These are phyloP conservation scores for Trinectes maculatus DNA, from an alignment of 2,113 vertebrate genomes.

Conservation along the genomic window DNA sequence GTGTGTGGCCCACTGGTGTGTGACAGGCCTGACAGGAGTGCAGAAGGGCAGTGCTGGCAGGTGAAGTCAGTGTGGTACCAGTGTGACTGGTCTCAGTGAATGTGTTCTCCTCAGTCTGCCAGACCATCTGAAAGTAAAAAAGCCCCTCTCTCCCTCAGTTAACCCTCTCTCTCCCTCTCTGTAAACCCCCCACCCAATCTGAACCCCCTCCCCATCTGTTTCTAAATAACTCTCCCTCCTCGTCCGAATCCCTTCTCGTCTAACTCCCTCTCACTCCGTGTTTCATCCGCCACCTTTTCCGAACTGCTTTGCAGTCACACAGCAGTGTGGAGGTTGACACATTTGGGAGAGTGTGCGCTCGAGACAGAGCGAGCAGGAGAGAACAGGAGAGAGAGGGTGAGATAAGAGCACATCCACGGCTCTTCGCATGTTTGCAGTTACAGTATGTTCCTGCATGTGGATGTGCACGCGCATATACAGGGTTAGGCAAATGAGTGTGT, in stretches of 20 bases:
- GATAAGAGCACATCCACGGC: neutral
- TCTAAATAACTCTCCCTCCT: neutral
- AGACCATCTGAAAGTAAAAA: constrained; percentile 53
- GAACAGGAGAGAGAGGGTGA: neutral
- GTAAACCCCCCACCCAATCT: neutral
- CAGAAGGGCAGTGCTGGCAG: constrained; percentile 65
- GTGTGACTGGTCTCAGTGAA: constrained; percentile 62
- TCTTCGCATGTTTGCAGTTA: neutral
- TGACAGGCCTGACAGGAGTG: constrained; percentile 65
- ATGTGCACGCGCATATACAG: neutral
- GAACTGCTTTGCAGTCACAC: constrained; percentile 3
- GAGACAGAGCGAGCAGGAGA: neutral
- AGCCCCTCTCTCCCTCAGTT: constrained; percentile 44
- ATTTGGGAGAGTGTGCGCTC: neutral
- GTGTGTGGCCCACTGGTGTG: constrained; percentile 52
- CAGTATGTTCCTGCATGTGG: neutral
- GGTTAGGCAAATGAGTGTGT: neutral
- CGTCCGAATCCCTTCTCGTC: neutral
- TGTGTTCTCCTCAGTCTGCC: constrained; percentile 55
- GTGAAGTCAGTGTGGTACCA: constrained; percentile 68
- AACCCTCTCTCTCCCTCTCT: constrained; percentile 27
- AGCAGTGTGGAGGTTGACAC: neutral
- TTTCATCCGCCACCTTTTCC: constrained; percentile 15
- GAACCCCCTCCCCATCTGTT: neutral
- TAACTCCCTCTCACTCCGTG: constrained; percentile 1